phyloP scores from a whole-genome alignment of 2,113 vertebrate genomes.

The Crypturellus undulatus region DNA sequence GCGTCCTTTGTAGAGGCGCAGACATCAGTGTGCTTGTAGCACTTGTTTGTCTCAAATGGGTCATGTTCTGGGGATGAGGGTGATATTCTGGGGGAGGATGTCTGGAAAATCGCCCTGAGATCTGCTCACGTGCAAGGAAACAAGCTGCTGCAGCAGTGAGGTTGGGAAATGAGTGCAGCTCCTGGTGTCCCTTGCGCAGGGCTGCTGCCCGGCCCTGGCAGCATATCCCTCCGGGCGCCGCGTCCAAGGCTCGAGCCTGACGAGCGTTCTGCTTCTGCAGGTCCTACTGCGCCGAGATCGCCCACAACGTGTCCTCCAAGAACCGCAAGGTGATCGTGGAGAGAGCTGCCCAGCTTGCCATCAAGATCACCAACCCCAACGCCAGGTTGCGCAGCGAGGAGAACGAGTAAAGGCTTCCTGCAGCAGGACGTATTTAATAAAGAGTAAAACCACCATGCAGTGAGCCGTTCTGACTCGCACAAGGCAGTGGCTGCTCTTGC shows the following conservation, averaged over 20 bases:
- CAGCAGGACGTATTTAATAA: slow-evolving; percentile 78
- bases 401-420: slow-evolving; percentile 85
- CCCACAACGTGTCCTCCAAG: slow-evolving; percentile 98
- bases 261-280: background rate
- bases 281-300: slow-evolving; percentile 96
- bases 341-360: slow-evolving; percentile 95
- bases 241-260: background rate
- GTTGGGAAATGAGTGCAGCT: too few species aligned
- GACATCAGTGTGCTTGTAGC: accelerated
- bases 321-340: slow-evolving; percentile 98
- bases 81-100: background rate
- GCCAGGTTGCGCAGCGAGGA: slow-evolving; percentile 98
- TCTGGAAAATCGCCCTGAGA: accelerated
- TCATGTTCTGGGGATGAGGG: background rate
- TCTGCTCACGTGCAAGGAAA: accelerated
- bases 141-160: too few species aligned
- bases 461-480: background rate
- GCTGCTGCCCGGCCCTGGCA: too few species aligned
- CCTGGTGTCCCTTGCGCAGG: too few species aligned
- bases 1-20: accelerated
- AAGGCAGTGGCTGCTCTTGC: background rate
- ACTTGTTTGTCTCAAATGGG: accelerated
- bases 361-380: slow-evolving; percentile 98
- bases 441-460: background rate
- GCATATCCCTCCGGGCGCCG: too few species aligned